Percentiles rank a stretch among this genome's conserved stretches.
Conservation (phyloP, 2,797 vertebrate genomes). For the Poecilia picta region DNA sequence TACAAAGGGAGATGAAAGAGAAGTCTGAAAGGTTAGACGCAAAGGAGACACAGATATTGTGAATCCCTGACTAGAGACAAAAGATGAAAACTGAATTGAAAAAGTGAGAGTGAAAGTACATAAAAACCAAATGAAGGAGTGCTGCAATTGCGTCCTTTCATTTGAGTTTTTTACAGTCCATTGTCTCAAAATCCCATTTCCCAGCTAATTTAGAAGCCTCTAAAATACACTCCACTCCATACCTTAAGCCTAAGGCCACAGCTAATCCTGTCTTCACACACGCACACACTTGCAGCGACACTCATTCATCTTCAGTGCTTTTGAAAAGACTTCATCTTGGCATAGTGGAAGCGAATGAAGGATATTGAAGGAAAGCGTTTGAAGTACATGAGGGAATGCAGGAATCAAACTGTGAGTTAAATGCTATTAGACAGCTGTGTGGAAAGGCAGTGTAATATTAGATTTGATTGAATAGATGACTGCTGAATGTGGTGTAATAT, state of each 20-base stretch:
- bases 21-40: constrained; percentile 15
- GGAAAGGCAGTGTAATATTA: constrained; percentile 79
- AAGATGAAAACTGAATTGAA: constrained; percentile 23
- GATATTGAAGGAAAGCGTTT: constrained; percentile 78
- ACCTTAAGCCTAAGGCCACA: constrained; percentile 81
- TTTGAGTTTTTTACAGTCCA: constrained; percentile 74
- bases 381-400: constrained; percentile 79
- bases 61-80: constrained; percentile 6
- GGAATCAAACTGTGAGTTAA: constrained; percentile 82
- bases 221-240: constrained; percentile 81
- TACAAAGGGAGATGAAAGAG: constrained; percentile 4
- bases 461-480: constrained; percentile 81
- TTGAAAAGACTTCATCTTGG: constrained; percentile 80
- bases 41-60: constrained; percentile 4
- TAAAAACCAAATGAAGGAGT: constrained; percentile 71
- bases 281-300: constrained; percentile 36
- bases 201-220: constrained; percentile 81
- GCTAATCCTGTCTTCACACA: constrained; percentile 75
- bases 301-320: constrained; percentile 74
- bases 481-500: constrained; percentile 77
- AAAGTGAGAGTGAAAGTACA: constrained; percentile 50
- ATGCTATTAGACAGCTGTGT: constrained; percentile 81
- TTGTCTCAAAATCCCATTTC: constrained; percentile 83
- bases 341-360: constrained; percentile 73
- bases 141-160: constrained; percentile 76